A percentile compares a stretch with the other conserved stretches of the same genome.
Conservation (phyloP, 2,113 vertebrate genomes). For the Gulo gulo region DNA sequence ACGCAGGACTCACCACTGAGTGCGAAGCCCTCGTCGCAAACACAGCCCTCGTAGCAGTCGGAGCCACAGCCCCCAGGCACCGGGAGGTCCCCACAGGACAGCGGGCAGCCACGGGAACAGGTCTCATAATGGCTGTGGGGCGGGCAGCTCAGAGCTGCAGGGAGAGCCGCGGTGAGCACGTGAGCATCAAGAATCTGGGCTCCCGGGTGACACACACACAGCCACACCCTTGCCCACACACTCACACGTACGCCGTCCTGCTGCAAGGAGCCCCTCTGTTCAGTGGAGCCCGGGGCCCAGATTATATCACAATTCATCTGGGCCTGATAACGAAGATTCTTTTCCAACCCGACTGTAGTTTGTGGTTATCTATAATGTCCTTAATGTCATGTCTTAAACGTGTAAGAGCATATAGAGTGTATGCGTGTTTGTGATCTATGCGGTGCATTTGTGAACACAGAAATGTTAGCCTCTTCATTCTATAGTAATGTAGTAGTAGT, state of each 20-base stretch:
- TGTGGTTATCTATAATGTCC: background rate
- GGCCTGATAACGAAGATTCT: background rate
- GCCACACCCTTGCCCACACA: background rate
- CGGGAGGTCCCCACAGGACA: constrained; percentile 78
- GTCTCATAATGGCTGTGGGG: constrained; percentile 85
- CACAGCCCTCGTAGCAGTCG: constrained; percentile 83
- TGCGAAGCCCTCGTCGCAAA: constrained; percentile 83
- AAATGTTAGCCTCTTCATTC: background rate
- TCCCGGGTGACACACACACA: fast-evolving
- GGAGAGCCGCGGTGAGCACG: background rate
- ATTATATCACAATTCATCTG: background rate
- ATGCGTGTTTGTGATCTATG: background rate
- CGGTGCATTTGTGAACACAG: background rate
- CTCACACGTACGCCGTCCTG: fast-evolving
- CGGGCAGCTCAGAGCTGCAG: constrained; percentile 83
- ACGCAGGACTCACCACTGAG: constrained; percentile 83
- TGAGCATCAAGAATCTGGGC: background rate
- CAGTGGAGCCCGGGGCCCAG: background rate
- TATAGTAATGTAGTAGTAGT: background rate
- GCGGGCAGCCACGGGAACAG: constrained; percentile 78
- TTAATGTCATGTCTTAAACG: background rate
- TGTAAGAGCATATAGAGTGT: fast-evolving
- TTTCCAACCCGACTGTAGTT: background rate
- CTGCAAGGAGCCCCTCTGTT: too few relatives aligned
- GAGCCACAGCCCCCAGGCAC: constrained; percentile 69